Evolutionary conservation across 2,888 invertebrate genomes (phyloP).

Genomic region (Cylindroiulus punctatus): DNA sequence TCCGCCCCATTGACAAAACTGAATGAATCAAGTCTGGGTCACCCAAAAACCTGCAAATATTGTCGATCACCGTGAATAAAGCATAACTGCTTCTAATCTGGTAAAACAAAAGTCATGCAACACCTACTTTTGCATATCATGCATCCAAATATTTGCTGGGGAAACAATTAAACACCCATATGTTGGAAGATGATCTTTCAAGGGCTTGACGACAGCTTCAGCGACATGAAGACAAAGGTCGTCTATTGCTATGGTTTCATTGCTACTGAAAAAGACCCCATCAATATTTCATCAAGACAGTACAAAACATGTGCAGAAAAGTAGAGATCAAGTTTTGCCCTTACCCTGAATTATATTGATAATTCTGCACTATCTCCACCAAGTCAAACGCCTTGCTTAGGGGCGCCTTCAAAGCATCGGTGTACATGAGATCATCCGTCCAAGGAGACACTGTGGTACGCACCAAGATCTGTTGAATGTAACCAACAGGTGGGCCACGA

Average conservation of each 20-base stretch:
- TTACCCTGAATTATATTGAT: conserved; percentile 78
- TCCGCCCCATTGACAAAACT: conserved; percentile 66
- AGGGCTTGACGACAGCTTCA: conserved; percentile 72
- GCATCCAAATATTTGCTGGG: conserved; percentile 93
- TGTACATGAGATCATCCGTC: conserved; percentile 81
- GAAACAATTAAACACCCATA: conserved; percentile 91
- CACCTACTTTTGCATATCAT: conserved; percentile 73
- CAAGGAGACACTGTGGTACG: conserved; percentile 85
- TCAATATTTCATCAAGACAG: background rate
- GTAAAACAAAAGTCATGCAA: background rate
- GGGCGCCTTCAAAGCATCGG: conserved; percentile 92
- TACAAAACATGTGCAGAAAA: background rate
- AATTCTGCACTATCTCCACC: conserved; percentile 85
- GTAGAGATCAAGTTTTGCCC: background rate
- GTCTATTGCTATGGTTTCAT: conserved; percentile 72
- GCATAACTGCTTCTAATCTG: background rate
- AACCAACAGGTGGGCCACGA: conserved; percentile 68
- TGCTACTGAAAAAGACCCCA: conserved; percentile 59
- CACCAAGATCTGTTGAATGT: conserved; percentile 69
- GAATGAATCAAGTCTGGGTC: conserved; percentile 84
- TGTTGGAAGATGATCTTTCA: conserved; percentile 79
- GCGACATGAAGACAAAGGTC: conserved; percentile 84
- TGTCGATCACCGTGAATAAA: conserved; percentile 14
- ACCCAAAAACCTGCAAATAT: conserved; percentile 72
- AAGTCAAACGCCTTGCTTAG: conserved; percentile 89